Base-by-base conservation (phyloP, 2,797 vertebrate genomes). In the Acanthurus tractus region DNA sequence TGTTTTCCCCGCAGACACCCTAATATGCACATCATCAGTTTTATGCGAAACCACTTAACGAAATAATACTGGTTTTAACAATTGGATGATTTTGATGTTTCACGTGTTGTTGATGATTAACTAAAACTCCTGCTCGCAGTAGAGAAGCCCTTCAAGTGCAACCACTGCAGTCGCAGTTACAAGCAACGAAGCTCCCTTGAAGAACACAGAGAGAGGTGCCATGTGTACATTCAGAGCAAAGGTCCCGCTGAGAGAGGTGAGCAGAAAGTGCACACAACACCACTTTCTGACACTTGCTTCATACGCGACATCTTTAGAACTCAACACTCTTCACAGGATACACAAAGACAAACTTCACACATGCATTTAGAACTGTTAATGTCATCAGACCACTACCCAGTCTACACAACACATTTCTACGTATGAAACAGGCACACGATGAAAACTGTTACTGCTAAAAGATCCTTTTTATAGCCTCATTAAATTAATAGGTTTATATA, bases 131-230 rank as follows among this genome's bases (percentile, higher is more conserved):
- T 79, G 62, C 52, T 82, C 11, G 40, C 92, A 82, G 95, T 96
- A 82, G 95, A 96, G 93, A 95, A 96, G 55, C 93, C 92, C 71
- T 94, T 95, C 85, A 95, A 94, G 85, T 94, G 93, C 86, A 94
- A 92, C 90, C 89, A 93, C 70, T 95, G 94, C 84, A 92, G 90
- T 65, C 90, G 88, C 82, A 95, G 94, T 87, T 94, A 95, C 80
- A 95, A 94, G 87, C 94, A 94, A 86, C 88, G 94, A 1, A 98
- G 97, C 82, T 97, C 97, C 20, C 90, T 98, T 29, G 97, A 98
- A 65, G 97, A 98, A 86, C 97, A 98, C 95, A 90, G 96, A 86
- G 97, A 98, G 76, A 90, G 97, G 13, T 98, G 97, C 85, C 97
- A 98, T 87, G 94, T 94, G 87, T 98, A 97, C 94, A 93, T 96